phyloP scores from a whole-genome alignment of 2,797 vertebrate genomes.

The Pangasius macronema region DNA sequence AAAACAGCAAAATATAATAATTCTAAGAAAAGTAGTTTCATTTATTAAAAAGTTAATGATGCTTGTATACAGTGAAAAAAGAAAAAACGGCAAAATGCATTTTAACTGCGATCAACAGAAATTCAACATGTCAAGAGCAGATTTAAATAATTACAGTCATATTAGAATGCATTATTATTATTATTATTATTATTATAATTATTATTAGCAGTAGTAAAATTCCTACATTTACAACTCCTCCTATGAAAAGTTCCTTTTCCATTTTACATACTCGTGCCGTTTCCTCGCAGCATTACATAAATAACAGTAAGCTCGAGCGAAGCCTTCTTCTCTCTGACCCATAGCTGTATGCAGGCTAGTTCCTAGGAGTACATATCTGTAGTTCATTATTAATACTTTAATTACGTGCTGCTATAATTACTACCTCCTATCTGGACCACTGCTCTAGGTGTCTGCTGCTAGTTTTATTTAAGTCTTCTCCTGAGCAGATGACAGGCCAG shows the following conservation, averaged over 20 bases:
- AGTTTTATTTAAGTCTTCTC: neutral
- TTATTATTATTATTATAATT: neutral
- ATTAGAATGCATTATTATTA: too few relatives aligned
- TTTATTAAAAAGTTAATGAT: too few relatives aligned
- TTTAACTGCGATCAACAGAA: neutral
- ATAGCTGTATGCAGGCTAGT: neutral
- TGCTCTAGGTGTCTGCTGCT: neutral
- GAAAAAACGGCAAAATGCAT: neutral
- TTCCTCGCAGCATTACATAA: neutral
- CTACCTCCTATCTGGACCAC: neutral
- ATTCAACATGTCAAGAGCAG: neutral
- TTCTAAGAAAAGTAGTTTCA: neutral
- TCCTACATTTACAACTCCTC: neutral
- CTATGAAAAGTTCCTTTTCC: neutral
- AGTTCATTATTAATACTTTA: constrained; percentile 20
- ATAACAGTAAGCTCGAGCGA: neutral
- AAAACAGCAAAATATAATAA: neutral
- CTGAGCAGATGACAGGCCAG: neutral
- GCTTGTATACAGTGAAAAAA: too few relatives aligned
- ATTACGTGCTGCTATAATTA: neutral
- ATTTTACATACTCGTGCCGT: too few relatives aligned
- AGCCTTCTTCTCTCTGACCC: neutral
- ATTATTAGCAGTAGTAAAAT: neutral
- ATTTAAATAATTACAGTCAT: neutral
- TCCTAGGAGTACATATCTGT: neutral